These are phyloP conservation scores for Ectemnius lituratus DNA, from an alignment of 2,888 invertebrate genomes.

Conservation along the genomic window DNA sequence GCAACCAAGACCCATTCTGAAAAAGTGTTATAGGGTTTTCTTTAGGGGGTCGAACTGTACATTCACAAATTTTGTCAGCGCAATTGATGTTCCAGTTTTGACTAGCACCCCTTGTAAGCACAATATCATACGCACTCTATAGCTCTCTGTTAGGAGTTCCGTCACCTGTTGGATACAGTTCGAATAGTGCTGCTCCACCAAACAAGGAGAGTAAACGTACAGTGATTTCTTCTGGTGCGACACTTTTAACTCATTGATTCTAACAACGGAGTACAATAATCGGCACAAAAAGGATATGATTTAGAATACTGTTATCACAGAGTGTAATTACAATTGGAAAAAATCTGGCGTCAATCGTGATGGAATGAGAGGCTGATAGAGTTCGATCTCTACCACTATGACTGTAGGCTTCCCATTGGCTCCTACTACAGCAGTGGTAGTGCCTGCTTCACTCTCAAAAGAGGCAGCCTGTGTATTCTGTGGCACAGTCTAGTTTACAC, in stretches of 20 bases:
- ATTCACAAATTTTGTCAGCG: no score
- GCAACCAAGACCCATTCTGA: no score
- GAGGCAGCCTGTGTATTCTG: conserved; percentile 24
- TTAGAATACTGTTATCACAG: background rate
- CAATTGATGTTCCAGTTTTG: no score
- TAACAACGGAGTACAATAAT: conserved; percentile 5
- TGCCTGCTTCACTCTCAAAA: conserved; percentile 10
- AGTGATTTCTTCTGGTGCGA: conserved; percentile 22
- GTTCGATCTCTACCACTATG: conserved; percentile 65
- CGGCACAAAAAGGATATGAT: background rate
- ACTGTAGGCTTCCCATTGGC: conserved; percentile 61
- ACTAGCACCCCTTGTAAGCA: no score
- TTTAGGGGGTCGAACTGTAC: no score
- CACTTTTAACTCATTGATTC: conserved; percentile 36
- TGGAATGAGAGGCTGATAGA: conserved; percentile 56
- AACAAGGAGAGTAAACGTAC: conserved; percentile 58
- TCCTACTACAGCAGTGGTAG: conserved; percentile 46
- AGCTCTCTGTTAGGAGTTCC: conserved; percentile 59
- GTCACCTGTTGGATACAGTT: conserved; percentile 58
- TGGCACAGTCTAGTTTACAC: background rate
- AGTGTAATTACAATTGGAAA: conserved; percentile 36
- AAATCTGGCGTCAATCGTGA: conserved; percentile 49
- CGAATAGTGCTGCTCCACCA: conserved; percentile 63
- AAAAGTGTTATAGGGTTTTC: no score
- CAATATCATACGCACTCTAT: conserved; percentile 55